Conservation (phyloP, 2,113 vertebrate species). For the Astatoreochromis straeleni region DNA sequence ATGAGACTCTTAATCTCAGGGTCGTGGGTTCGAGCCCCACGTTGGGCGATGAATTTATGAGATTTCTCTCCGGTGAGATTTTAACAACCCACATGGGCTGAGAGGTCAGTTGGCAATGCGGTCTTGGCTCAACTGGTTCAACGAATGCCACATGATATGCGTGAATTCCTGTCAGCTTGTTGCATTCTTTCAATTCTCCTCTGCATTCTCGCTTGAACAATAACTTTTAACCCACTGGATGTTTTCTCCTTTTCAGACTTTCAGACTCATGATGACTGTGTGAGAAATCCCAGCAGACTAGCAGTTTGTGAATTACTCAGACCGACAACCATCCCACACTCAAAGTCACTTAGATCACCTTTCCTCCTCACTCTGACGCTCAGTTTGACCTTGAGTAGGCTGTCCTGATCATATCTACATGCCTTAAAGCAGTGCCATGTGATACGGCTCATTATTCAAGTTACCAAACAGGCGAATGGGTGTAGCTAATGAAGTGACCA, state of each 20-base stretch:
- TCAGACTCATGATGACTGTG: not conserved
- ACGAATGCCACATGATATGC: fast-evolving
- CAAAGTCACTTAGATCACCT: not conserved
- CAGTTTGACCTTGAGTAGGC: not conserved
- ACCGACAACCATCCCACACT: not conserved
- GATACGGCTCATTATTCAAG: not conserved
- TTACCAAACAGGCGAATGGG: not conserved
- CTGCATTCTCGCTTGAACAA: not conserved
- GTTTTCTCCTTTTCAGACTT: not conserved
- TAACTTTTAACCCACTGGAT: not conserved
- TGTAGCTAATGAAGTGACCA: not conserved
- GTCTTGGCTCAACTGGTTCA: not conserved
- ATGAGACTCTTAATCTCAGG: not conserved
- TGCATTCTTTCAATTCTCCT: not conserved
- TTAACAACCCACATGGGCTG: not conserved
- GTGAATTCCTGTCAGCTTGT: not conserved
- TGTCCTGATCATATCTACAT: not conserved
- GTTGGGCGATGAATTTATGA: not conserved
- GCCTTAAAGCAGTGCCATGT: not conserved
- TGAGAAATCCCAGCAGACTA: not conserved
- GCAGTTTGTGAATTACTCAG: not conserved
- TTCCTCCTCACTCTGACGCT: not conserved
- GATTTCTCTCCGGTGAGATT: not conserved
- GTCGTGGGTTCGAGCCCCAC: not conserved
- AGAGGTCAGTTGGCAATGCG: not conserved